phyloP scores from a whole-genome alignment of 2,888 invertebrate genomes.

The Chrysodeixis includens region DNA sequence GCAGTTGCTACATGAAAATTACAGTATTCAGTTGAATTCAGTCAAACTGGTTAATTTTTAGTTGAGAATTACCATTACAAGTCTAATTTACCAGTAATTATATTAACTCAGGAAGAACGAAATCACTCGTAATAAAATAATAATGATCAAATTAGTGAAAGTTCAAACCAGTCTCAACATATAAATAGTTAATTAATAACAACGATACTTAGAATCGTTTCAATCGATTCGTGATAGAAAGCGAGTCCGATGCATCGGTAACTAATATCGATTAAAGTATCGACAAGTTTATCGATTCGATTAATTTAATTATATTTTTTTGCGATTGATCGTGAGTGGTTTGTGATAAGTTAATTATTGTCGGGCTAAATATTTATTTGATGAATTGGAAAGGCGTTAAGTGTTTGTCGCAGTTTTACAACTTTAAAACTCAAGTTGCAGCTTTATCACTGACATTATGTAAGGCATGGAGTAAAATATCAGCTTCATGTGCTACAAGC shows the following conservation, averaged over 20 bases:
- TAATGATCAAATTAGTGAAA: constrained; percentile 34
- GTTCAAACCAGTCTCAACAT: constrained; percentile 7
- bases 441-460: too few species aligned
- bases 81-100: too few species aligned
- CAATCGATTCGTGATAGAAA: constrained; percentile 28
- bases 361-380: constrained; percentile 29
- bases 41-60: too few species aligned
- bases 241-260: constrained; percentile 20
- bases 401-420: not conserved
- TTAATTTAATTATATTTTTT: constrained; percentile 38
- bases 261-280: constrained; percentile 35
- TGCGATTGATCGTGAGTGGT: constrained; percentile 29
- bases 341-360: constrained; percentile 35
- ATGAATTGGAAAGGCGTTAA: not conserved
- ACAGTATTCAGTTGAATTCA: too few species aligned
- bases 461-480: too few species aligned
- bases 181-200: constrained; percentile 31
- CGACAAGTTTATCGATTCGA: constrained; percentile 41
- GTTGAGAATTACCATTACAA: too few species aligned
- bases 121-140: not conserved
- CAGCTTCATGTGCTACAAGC: too few species aligned
- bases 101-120: not conserved
- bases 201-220: constrained; percentile 21
- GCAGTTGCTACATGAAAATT: too few species aligned
- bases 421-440: too few species aligned